phyloP scores from a whole-genome alignment of 1,140 invertebrate species.

The Liolophura sinensis region DNA sequence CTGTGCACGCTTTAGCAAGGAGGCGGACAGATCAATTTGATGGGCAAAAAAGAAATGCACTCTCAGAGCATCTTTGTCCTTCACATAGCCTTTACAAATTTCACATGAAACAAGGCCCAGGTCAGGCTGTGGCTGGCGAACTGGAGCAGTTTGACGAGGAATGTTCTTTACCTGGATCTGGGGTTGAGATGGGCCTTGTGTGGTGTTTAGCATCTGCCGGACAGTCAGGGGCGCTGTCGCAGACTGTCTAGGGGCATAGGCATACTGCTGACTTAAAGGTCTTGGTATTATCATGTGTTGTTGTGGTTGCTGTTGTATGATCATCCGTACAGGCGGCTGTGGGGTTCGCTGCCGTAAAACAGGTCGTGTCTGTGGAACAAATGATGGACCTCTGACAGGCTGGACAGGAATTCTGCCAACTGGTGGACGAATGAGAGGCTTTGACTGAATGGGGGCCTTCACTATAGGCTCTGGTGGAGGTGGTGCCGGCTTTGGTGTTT shows the following conservation, averaged over 20 bases:
- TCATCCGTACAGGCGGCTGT: no score
- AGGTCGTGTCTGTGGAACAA: not conserved
- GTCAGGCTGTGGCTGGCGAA: not conserved
- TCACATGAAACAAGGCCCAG: conserved; percentile 53
- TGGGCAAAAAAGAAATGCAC: conserved; percentile 56
- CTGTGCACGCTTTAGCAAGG: conserved; percentile 36
- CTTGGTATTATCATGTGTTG: no score
- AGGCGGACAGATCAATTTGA: conserved; percentile 46
- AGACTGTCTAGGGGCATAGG: no score
- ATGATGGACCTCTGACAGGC: not conserved
- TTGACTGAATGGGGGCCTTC: conserved; percentile 5
- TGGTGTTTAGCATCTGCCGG: no score
- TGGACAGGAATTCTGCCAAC: not conserved
- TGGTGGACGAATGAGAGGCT: not conserved
- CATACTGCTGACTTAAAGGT: no score
- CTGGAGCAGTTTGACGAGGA: no score
- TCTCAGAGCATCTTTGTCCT: conserved; percentile 49
- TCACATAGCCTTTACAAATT: conserved; percentile 55
- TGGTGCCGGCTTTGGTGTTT: conserved; percentile 10
- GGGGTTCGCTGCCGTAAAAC: not conserved
- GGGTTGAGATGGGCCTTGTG: no score
- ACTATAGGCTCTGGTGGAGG: not conserved
- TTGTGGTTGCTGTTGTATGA: no score
- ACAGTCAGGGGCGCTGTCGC: no score
- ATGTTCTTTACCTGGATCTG: no score